Evolutionary conservation across 2,797 vertebrate genomes (phyloP).

Genomic region (Scyliorhinus canicula): DNA sequence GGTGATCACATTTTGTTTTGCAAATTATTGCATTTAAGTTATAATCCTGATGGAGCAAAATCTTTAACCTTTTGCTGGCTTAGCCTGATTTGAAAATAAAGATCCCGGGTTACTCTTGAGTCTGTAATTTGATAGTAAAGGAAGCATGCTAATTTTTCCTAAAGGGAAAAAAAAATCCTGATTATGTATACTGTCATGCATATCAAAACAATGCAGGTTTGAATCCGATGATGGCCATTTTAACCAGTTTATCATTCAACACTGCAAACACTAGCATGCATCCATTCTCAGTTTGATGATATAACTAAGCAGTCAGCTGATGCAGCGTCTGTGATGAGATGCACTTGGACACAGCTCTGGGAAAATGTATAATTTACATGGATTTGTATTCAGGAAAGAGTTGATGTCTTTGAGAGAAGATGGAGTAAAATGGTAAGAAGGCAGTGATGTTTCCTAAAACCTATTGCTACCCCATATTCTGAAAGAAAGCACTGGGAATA

Average conservation of each 20-base stretch:
- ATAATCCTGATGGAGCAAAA: not conserved
- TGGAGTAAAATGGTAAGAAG: not conserved
- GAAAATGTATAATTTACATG: not conserved
- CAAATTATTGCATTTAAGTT: not conserved
- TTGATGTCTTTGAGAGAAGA: not conserved
- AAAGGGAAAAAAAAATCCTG: not conserved
- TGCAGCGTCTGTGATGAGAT: not conserved
- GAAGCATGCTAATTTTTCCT: not conserved
- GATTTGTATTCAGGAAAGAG: not conserved
- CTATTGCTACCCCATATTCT: not conserved
- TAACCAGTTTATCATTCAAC: not conserved
- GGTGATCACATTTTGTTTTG: not conserved
- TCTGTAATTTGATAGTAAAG: not conserved
- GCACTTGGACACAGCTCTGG: not conserved
- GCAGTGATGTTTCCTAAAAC: not conserved
- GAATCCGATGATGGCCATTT: not conserved
- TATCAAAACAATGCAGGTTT: not conserved
- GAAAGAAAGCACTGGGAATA: not conserved
- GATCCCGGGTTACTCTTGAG: not conserved
- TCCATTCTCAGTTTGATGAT: not conserved
- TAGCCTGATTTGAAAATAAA: not conserved
- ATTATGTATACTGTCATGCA: not conserved
- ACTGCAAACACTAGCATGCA: not conserved
- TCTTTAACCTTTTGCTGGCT: not conserved
- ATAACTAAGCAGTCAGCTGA: not conserved